Conservation (phyloP, 2,113 vertebrate genomes). For the Vidua macroura region DNA sequence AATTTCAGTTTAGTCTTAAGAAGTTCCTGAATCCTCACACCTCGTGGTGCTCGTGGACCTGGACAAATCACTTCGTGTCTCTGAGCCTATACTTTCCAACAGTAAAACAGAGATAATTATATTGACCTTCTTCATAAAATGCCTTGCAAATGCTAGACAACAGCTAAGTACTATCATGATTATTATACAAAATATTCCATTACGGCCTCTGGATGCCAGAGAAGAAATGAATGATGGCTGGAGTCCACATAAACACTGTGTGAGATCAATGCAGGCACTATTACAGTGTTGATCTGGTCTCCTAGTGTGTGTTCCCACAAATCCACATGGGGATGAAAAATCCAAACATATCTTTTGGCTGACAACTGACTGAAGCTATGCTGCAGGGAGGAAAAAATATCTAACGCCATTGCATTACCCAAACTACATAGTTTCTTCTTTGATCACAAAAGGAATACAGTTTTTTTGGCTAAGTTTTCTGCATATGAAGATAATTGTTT, state of each 20-base stretch:
- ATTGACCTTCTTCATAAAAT: conserved; percentile 12
- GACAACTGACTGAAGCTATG: not conserved
- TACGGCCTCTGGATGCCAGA: conserved; percentile 5
- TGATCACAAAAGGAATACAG: conserved; percentile 22
- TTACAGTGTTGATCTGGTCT: conserved; percentile 38
- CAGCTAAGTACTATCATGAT: not conserved
- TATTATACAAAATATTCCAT: conserved; percentile 26
- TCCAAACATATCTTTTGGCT: conserved; percentile 58
- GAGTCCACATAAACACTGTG: conserved; percentile 12
- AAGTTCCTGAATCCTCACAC: rapidly evolving
- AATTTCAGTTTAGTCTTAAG: not conserved
- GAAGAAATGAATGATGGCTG: conserved; percentile 31
- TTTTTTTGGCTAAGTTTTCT: conserved; percentile 5
- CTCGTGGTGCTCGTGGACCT: not conserved
- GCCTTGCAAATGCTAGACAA: conserved; percentile 3
- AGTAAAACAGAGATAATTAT: not conserved
- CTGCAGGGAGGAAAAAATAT: not conserved
- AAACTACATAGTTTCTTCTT: not conserved
- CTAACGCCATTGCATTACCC: not conserved
- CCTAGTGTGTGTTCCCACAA: conserved; percentile 17
- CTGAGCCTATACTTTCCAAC: not conserved
- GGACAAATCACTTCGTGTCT: not conserved
- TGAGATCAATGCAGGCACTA: conserved; percentile 28
- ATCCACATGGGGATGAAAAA: conserved; percentile 32
- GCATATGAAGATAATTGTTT: conserved; percentile 8